Percentiles rank a stretch among this genome's conserved stretches.
Conservation (phyloP, 2,797 vertebrate genomes). For the Gymnothorax reevesii region DNA sequence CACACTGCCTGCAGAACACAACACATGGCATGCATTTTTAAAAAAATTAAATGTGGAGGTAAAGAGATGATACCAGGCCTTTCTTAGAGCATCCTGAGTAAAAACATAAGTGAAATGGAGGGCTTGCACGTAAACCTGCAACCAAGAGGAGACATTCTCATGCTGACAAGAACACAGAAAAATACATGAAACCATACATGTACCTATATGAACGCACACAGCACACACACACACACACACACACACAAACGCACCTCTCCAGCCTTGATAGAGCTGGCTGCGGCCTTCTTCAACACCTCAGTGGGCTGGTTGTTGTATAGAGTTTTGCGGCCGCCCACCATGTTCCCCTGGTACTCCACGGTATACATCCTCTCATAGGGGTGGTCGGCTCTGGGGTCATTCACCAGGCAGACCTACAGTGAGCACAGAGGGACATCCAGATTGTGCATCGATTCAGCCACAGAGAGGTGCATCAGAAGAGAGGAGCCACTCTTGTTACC, state of each 20-base stretch:
- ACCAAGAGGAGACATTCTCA: too few species aligned
- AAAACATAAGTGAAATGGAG: not conserved
- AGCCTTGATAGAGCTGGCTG: conserved; percentile 88
- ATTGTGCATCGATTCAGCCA: not conserved
- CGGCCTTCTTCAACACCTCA: conserved; percentile 85
- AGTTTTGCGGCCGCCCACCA: conserved; percentile 85
- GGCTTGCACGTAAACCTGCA: not conserved
- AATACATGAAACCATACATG: too few species aligned
- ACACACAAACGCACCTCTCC: conserved; percentile 81
- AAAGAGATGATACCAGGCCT: not conserved
- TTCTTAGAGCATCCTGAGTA: not conserved
- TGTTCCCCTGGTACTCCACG: conserved; percentile 92
- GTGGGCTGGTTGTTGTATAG: conserved; percentile 95
- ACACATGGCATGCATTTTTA: conserved; percentile 12
- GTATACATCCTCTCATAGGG: conserved; percentile 88
- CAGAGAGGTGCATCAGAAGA: too few species aligned
- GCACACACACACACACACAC: not conserved
- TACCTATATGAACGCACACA: not conserved
- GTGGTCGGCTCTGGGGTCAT: conserved; percentile 93
- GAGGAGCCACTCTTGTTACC: too few species aligned
- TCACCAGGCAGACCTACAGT: conserved; percentile 90
- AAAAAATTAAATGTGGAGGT: not conserved
- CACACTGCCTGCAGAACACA: conserved; percentile 85
- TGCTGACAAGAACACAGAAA: too few species aligned
- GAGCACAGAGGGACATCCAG: not conserved